Conservation (phyloP, 1,140 invertebrate genomes). For the Solenopsis invicta region DNA sequence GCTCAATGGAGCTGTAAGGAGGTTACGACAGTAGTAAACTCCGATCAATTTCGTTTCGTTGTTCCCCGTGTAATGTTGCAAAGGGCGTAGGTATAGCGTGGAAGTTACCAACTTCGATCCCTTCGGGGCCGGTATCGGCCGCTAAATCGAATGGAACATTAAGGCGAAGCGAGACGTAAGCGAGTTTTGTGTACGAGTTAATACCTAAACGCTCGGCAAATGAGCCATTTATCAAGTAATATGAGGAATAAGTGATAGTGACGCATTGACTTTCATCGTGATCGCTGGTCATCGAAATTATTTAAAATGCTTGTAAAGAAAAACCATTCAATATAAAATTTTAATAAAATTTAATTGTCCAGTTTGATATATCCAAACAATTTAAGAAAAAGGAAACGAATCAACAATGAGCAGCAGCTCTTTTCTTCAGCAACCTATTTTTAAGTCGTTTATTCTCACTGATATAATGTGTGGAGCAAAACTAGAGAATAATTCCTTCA, state of each 20-base stretch:
- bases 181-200: constrained; percentile 26
- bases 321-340: background rate
- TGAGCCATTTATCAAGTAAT: background rate
- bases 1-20: constrained; percentile 58
- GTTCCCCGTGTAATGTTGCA: constrained; percentile 42
- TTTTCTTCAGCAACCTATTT: too few relatives aligned
- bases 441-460: too few relatives aligned
- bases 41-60: constrained; percentile 64
- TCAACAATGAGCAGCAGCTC: too few relatives aligned
- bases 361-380: too few relatives aligned
- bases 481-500: too few relatives aligned
- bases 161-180: background rate
- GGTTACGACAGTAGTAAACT: constrained; percentile 67
- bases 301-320: background rate
- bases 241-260: background rate
- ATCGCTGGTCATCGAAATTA: too few relatives aligned
- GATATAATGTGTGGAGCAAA: too few relatives aligned
- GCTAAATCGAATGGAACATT: constrained; percentile 52
- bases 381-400: too few relatives aligned
- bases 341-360: background rate
- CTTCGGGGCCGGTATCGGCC: constrained; percentile 13
- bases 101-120: constrained; percentile 31
- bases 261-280: background rate
- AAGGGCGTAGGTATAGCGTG: background rate
- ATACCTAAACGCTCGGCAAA: constrained; percentile 13